Conservation (phyloP, 2,797 vertebrate species). For the Dermochelys coriacea region DNA sequence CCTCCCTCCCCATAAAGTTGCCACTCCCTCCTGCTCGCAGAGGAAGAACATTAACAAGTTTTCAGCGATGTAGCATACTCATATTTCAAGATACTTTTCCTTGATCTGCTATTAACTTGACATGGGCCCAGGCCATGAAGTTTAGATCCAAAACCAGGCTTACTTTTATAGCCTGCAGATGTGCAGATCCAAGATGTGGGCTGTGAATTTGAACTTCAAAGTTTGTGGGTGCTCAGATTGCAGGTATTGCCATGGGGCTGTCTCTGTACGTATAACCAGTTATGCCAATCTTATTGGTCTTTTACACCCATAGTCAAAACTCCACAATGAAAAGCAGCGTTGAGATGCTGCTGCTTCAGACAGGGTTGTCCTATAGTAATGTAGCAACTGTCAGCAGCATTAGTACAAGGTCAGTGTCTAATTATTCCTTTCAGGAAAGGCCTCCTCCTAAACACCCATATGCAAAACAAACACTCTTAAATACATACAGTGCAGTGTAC, state of each 20-base stretch:
- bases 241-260: background rate
- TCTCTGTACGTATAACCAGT: background rate
- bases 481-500: conserved; percentile 22
- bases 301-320: background rate
- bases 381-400: conserved; percentile 41
- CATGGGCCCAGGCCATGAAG: background rate
- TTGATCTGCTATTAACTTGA: background rate
- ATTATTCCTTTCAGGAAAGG: conserved; percentile 65
- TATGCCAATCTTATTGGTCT: background rate
- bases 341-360: conserved; percentile 28
- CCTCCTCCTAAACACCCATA: conserved; percentile 42
- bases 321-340: conserved; percentile 14
- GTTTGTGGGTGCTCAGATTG: background rate
- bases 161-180: background rate
- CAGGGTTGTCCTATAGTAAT: conserved; percentile 47
- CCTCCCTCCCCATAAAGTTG: background rate
- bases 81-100: background rate
- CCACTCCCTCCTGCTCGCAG: background rate
- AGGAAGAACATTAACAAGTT: background rate
- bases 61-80: background rate
- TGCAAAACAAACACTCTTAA: conserved; percentile 47
- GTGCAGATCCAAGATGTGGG: background rate
- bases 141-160: background rate
- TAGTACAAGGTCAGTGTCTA: conserved; percentile 43
- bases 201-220: background rate